phyloP scores from a whole-genome alignment of 2,888 invertebrate species.

The Chesias legatella region DNA sequence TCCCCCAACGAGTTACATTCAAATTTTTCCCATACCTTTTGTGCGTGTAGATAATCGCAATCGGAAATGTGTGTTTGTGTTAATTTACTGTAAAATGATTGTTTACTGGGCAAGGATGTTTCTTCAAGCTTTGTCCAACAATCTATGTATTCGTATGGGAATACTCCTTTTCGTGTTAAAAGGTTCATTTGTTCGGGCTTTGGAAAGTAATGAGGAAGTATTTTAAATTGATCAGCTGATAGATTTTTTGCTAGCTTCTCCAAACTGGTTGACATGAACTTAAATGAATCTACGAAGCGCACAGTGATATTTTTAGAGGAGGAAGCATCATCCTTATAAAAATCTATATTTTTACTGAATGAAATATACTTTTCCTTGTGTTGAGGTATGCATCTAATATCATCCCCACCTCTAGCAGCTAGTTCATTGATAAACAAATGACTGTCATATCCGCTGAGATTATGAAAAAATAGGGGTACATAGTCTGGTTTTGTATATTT shows the following conservation, averaged over 20 bases:
- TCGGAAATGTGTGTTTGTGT: slow-evolving; percentile 15
- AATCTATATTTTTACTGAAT: slow-evolving; percentile 7
- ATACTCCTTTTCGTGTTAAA: slow-evolving; percentile 26
- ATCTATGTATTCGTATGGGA: slow-evolving; percentile 30
- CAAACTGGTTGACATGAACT: slow-evolving; percentile 11
- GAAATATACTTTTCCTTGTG: slow-evolving; percentile 15
- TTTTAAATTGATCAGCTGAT: slow-evolving; percentile 2
- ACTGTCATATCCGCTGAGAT: slow-evolving; percentile 13
- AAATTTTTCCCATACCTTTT: slow-evolving; percentile 35
- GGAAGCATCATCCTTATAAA: no score
- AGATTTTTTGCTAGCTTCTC: slow-evolving; percentile 9
- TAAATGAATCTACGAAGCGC: slow-evolving; percentile 14
- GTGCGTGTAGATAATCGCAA: slow-evolving; percentile 30
- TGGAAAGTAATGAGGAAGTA: background rate
- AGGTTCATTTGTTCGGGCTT: slow-evolving; percentile 4
- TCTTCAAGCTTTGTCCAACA: slow-evolving; percentile 20
- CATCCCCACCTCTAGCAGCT: slow-evolving; percentile 5
- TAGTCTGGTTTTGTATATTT: slow-evolving; percentile 2
- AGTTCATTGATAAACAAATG: slow-evolving; percentile 11
- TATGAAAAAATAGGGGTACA: slow-evolving; percentile 10
- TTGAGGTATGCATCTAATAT: slow-evolving; percentile 3
- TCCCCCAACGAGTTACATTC: slow-evolving; percentile 30
- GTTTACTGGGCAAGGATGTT: slow-evolving; percentile 19
- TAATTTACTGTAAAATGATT: slow-evolving; percentile 21
- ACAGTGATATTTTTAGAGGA: no score